phyloP scores from a whole-genome alignment of 1,140 invertebrate genomes.

The Bombus waltoni region DNA sequence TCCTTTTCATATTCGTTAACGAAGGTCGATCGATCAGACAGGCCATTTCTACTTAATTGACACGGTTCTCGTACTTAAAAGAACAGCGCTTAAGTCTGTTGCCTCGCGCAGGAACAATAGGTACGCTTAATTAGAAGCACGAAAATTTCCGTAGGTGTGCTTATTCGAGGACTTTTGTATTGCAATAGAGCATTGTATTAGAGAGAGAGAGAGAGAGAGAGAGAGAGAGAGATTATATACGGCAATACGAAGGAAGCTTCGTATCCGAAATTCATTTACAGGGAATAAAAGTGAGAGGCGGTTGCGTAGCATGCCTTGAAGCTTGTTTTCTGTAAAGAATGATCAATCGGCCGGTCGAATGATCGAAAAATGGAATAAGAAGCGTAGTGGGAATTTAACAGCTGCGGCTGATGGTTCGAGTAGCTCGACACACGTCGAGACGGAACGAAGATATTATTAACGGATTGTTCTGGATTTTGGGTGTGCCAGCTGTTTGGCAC shows the following conservation, averaged over 20 bases:
- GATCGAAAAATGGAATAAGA: background rate
- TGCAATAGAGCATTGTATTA: no score
- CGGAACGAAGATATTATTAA: conserved; percentile 61
- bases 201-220: no score
- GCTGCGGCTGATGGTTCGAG: conserved; percentile 12
- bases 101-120: background rate
- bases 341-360: background rate
- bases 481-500: conserved; percentile 55
- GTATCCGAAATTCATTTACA: no score
- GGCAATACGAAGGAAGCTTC: no score
- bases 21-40: background rate
- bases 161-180: no score
- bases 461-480: conserved; percentile 50
- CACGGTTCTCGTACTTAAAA: background rate
- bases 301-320: no score
- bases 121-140: background rate
- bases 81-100: no score
- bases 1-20: background rate
- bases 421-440: background rate
- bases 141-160: background rate
- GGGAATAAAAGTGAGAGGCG: background rate
- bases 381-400: background rate
- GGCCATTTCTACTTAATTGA: background rate
- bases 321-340: background rate
- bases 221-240: background rate